Evolutionary conservation across 2,113 vertebrate genomes (phyloP), one percentile per base, ranked within the genome.

Genomic region (Hippocampus guttulatus): DNA sequence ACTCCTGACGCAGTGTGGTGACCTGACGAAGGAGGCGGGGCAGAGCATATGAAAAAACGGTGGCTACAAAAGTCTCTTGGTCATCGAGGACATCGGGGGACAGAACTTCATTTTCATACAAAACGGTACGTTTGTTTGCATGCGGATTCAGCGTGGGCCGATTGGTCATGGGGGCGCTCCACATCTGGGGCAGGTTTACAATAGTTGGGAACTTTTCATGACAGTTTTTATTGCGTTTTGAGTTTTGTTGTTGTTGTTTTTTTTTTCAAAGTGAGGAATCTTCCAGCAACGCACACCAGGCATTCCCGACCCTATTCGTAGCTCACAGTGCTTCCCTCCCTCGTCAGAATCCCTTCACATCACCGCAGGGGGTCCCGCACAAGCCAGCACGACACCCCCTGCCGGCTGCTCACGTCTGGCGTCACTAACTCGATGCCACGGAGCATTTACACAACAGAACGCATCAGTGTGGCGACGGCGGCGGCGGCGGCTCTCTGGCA

Each of bases 1-100:
- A 96, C 83, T 95, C 92, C 87, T 95, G 94, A 76, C 92, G 90
- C 68, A 96, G 84, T n/a, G 80, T 87, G 3, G 92, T 94, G 74
- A 98, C 87, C 97, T 99, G 87, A 68, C 89, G 81, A 8, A n/a
- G 60, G 20, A 27, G 21, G 52, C 20, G 21, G 3, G n/a, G 8
- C 16, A 21, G 8, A 10, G 52, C n/a, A n/a, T 9, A 25, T 27
- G 55, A 40, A 41, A 40, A 64, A 15, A 33, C 61, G 3, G 15
- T 1, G 30, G 15, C n/a, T 62, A 38, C 2, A 43, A 43, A 10
- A 43, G 41, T 11, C 41, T 43, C 41, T 43, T 4, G 41, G 8
- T 43, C 41, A 8, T 8, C 41, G 4, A 11, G 41, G 11, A 43
- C 41, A 10, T 43, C 41, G 41, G 41, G 41, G 41, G 8, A 43